Conservation (phyloP, 2,797 vertebrate genomes). For the Spatula clypeata region DNA sequence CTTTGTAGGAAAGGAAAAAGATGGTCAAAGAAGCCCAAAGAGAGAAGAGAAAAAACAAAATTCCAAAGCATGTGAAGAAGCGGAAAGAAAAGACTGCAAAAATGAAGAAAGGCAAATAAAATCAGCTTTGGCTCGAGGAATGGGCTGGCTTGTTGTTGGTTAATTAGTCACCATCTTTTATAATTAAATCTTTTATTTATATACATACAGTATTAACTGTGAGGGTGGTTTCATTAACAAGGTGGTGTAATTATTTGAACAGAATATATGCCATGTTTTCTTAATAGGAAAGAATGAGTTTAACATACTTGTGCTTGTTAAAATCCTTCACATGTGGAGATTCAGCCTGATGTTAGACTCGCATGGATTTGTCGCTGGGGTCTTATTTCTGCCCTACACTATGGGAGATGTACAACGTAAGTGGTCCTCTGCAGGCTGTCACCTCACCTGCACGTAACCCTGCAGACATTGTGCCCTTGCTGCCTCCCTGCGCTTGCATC, state of each 20-base stretch:
- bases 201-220: neutral
- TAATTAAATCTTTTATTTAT: slow-evolving; percentile 40
- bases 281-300: neutral
- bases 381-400: neutral
- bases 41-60: slow-evolving; percentile 93
- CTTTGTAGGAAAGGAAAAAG: slow-evolving; percentile 93
- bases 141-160: neutral
- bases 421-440: neutral
- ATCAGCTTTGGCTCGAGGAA: neutral
- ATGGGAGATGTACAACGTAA: neutral
- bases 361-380: neutral
- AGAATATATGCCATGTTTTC: neutral
- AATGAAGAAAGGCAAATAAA: slow-evolving; percentile 92
- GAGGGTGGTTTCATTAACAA: neutral
- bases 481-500: neutral
- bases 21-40: slow-evolving; percentile 94
- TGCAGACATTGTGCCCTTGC: neutral
- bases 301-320: neutral
- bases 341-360: neutral
- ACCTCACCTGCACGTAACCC: neutral
- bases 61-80: slow-evolving; percentile 95
- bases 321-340: neutral
- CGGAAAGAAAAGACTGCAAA: slow-evolving; percentile 93
- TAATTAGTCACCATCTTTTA: neutral
- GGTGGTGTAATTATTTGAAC: neutral